Conservation (phyloP, 2,888 invertebrate species). For the Pammene aurita region DNA sequence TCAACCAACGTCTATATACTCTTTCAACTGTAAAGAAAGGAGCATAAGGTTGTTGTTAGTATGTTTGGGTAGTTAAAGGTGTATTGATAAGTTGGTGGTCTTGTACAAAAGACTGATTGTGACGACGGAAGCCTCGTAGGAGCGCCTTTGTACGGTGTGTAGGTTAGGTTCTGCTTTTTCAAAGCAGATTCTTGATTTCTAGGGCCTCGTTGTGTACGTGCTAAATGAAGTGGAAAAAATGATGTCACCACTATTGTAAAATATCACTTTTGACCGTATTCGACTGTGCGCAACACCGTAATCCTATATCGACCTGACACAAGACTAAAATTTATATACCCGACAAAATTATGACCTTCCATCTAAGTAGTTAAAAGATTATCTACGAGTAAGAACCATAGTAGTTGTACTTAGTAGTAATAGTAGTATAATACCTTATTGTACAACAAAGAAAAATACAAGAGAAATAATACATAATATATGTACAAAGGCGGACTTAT, state of each 20-base stretch:
- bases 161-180: conserved; percentile 34
- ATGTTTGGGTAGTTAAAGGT: neutral
- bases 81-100: conserved; percentile 44
- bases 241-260: neutral
- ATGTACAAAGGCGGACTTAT: too few species aligned
- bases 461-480: too few species aligned
- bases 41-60: neutral
- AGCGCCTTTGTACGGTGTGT: conserved; percentile 31
- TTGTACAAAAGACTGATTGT: conserved; percentile 62
- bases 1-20: neutral
- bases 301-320: too few species aligned
- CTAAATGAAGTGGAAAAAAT: neutral
- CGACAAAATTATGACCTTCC: too few species aligned
- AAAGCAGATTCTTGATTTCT: conserved; percentile 34
- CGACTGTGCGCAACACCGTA: too few species aligned
- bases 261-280: neutral
- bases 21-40: neutral
- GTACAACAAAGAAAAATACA: too few species aligned
- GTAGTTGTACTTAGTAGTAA: too few species aligned
- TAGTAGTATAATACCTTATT: too few species aligned
- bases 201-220: conserved; percentile 4
- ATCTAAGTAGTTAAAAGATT: too few species aligned
- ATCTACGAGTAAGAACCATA: too few species aligned
- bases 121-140: conserved; percentile 53
- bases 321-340: too few species aligned